Percentiles rank a stretch among this genome's conserved stretches.
phyloP scores from a whole-genome alignment of 2,113 vertebrate genomes.

The Tupaia tana region DNA sequence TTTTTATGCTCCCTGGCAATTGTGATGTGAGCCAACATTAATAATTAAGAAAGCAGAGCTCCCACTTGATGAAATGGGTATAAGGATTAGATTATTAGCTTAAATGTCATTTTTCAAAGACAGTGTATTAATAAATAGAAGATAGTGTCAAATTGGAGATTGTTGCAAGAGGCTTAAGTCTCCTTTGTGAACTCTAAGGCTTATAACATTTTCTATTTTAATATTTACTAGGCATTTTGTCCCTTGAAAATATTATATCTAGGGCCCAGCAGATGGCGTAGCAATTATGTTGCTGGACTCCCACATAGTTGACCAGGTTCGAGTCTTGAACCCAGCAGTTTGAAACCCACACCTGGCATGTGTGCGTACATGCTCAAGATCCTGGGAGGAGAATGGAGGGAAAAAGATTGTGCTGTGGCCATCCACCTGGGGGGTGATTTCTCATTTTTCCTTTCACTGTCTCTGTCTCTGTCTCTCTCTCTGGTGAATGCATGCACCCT shows the following conservation, averaged over 20 bases:
- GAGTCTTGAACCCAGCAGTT: too few species aligned
- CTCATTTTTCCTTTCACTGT: too few species aligned
- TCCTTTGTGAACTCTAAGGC: not conserved
- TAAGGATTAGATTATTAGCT: not conserved
- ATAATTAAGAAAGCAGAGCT: slow-evolving; percentile 1
- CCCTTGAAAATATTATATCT: not conserved
- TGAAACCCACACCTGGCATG: too few species aligned
- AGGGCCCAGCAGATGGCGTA: too few species aligned
- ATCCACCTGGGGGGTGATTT: too few species aligned
- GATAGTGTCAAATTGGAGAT: not conserved
- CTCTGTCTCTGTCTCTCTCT: too few species aligned
- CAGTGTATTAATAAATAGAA: not conserved
- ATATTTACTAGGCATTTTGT: slow-evolving; percentile 15
- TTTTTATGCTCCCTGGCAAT: not conserved
- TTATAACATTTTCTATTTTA: not conserved
- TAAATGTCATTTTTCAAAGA: not conserved
- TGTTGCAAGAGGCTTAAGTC: not conserved
- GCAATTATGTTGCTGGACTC: too few species aligned
- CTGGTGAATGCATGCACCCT: too few species aligned
- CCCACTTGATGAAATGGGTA: not conserved
- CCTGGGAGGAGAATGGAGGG: too few species aligned
- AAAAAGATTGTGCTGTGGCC: too few species aligned
- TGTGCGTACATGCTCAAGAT: too few species aligned
- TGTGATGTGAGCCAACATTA: not conserved
- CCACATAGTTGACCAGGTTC: too few species aligned